phyloP scores from a whole-genome alignment of 1,140 invertebrate genomes.

The Mylabris phalerata region DNA sequence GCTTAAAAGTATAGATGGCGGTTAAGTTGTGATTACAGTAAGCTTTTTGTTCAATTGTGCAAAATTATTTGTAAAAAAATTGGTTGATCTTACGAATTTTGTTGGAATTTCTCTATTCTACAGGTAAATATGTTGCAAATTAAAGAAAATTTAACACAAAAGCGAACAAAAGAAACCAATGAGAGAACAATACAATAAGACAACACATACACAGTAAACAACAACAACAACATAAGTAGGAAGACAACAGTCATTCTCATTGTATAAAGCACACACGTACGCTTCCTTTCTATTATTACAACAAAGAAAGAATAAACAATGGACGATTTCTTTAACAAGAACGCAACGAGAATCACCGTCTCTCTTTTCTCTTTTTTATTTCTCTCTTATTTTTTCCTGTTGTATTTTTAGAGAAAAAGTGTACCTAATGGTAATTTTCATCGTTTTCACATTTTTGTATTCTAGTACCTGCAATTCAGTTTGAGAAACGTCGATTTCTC shows the following conservation, averaged over 20 bases:
- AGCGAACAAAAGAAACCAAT: no score
- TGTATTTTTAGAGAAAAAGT: not conserved
- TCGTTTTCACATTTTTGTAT: constrained; percentile 1
- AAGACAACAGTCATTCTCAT: constrained; percentile 12
- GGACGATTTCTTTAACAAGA: constrained; percentile 17
- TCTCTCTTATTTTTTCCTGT: not conserved
- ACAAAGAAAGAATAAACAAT: constrained; percentile 20
- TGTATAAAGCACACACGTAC: constrained; percentile 19
- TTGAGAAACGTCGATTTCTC: constrained; percentile 72
- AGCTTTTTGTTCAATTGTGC: not conserved
- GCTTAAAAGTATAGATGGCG: no score
- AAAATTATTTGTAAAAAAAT: not conserved
- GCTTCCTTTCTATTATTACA: constrained; percentile 22
- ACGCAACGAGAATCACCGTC: constrained; percentile 6
- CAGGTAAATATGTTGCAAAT: no score
- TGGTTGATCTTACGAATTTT: no score
- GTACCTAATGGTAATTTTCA: constrained; percentile 5
- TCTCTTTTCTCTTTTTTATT: not conserved
- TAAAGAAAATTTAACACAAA: no score
- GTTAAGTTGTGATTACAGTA: not conserved
- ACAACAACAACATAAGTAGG: not conserved
- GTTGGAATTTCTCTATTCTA: no score
- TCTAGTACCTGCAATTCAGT: constrained; percentile 62
- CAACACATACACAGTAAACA: no score
- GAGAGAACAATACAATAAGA: no score